Evolutionary conservation across 2,113 vertebrate species (phyloP).

Genomic region (Scalopus aquaticus): DNA sequence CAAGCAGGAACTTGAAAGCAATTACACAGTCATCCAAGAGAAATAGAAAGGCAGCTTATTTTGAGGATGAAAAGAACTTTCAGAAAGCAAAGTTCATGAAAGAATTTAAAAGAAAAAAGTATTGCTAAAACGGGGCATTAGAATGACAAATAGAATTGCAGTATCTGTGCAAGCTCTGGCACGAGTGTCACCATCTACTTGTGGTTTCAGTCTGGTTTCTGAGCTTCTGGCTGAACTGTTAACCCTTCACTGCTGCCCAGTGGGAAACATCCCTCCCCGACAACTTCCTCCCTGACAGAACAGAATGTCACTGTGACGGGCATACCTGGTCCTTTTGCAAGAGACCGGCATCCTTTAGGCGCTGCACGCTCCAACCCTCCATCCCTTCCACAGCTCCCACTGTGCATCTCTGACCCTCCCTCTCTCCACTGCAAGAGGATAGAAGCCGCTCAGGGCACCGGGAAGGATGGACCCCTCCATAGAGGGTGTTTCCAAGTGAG

Average conservation of each 20-base stretch:
- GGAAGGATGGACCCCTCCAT: not conserved
- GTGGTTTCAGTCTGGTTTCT: not conserved
- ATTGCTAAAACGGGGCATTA: not conserved
- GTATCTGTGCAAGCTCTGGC: not conserved
- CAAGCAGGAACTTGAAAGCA: not conserved
- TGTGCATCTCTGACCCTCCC: not conserved
- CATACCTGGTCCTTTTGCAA: conserved; percentile 10
- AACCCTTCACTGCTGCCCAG: not conserved
- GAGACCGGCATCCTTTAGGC: not conserved
- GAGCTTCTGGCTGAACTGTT: not conserved
- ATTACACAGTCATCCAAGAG: not conserved
- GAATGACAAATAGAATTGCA: not conserved
- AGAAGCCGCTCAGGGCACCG: not conserved
- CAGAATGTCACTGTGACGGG: not conserved
- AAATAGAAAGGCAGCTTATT: conserved; percentile 18
- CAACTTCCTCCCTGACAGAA: not conserved
- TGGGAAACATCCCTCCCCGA: not conserved
- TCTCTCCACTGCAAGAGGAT: not conserved
- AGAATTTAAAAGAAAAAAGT: not conserved
- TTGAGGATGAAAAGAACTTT: not conserved
- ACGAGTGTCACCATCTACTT: not conserved
- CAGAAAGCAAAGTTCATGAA: not conserved
- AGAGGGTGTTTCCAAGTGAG: not conserved
- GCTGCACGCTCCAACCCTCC: not conserved
- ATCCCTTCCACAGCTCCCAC: not conserved